Base-by-base conservation (phyloP, 1,140 invertebrate species). In the Bombus fervidus region DNA sequence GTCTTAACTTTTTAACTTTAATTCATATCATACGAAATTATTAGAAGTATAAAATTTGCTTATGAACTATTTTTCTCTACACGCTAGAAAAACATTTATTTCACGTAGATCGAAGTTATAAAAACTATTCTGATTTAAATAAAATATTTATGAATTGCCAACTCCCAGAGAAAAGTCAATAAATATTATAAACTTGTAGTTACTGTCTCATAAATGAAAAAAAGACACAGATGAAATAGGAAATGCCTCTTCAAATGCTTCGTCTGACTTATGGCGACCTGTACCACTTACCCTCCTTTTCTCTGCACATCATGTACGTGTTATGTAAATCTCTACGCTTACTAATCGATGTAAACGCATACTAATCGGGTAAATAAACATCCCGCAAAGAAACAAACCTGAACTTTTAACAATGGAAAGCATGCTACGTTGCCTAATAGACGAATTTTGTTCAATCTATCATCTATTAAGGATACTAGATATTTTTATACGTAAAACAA, bases 161-260 rank as follows among this genome's bases (percentile, higher is more conserved):
- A 62, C 28, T n/a, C 0, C 3, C 59, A 13, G 4, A n/a, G 3
- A 13, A 5, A 13, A 62, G 0, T 13, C 28, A 5, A 62, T 0
- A 62, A n/a, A 62, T 62, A 3, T 3, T 13, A 9, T 12, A 62
- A 62, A 62, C 0, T n/a, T n/a, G 12, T 62, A 62, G 4, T 62
- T 62, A 62, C 10, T n/a, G 12, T 13, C 12, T 28, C 28, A 13
- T n/a, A 62, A n/a, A 62, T n/a, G 3, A n/a, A n/a, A 13, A 3
- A 62, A 22, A 18, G 47, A 28, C 2, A 10, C 3, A 59, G 25
- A 59, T n/a, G 15, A 34, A 31, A 1, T 3, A 68, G 1, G 34
- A 18, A 25, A 37, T 34, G 9, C 8, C 34, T 6, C 0, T 22
- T 68, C 9, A 10, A 34, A 13, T 25, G 2, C 12, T 41, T 6